A percentile compares a stretch with the other conserved stretches of the same genome.
Conservation (phyloP, 1,140 invertebrate species). For the Acarapis woodi region DNA sequence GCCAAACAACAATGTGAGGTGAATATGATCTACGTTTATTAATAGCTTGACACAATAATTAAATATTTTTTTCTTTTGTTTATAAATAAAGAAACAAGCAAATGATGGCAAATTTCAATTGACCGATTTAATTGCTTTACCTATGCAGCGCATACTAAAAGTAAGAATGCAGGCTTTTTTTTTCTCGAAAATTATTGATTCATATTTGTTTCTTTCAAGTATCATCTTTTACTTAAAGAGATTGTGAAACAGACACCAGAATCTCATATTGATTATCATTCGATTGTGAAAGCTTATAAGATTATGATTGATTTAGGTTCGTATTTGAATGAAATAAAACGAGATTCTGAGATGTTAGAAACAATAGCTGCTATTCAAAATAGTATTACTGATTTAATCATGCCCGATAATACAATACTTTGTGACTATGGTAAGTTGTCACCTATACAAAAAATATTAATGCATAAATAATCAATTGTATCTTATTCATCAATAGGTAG, state of each 20-base stretch:
- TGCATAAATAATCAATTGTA: conserved; percentile 6
- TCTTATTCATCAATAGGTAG: too few relatives aligned
- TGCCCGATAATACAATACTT: conserved; percentile 39
- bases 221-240: conserved; percentile 58
- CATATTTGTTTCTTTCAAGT: too few relatives aligned
- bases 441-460: conserved; percentile 61
- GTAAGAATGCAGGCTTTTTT: too few relatives aligned
- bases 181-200: too few relatives aligned
- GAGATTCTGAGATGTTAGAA: conserved; percentile 69
- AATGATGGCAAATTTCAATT: conserved; percentile 84
- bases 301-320: conserved; percentile 86
- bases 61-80: background rate
- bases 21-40: too few relatives aligned
- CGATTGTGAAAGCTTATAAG: conserved; percentile 59
- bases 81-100: too few relatives aligned
- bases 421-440: conserved; percentile 71
- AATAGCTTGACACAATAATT: too few relatives aligned
- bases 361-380: conserved; percentile 67
- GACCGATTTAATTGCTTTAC: conserved; percentile 72
- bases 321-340: conserved; percentile 93
- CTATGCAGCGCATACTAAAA: conserved; percentile 87
- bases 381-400: conserved; percentile 22
- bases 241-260: conserved; percentile 58
- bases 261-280: conserved; percentile 40
- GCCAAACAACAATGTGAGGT: conserved; percentile 22